A percentile compares a stretch with the other conserved stretches of the same genome.
These are phyloP conservation scores for Minunthozetes semirufus DNA, from an alignment of 2,888 invertebrate genomes.

Conservation along the genomic window DNA sequence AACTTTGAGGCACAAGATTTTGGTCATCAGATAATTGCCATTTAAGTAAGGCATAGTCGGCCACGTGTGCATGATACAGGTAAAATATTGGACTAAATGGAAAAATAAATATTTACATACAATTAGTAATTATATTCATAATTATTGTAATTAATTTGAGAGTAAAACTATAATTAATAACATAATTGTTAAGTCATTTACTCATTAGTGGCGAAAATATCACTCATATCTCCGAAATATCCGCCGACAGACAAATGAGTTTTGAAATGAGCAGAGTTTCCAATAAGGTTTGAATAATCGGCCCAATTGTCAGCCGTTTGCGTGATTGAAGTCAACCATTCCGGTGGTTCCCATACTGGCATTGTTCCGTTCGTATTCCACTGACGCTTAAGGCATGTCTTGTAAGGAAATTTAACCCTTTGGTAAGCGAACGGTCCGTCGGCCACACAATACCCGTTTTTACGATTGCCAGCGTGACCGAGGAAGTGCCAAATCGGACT, in stretches of 20 bases:
- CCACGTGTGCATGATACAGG: not conserved
- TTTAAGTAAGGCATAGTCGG: not conserved
- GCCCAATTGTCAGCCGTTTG: not conserved
- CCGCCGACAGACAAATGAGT: constrained; percentile 10
- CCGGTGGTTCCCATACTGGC: constrained; percentile 1
- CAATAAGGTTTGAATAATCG: not conserved
- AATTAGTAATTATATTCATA: too few species aligned
- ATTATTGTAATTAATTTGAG: too few species aligned
- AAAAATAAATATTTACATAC: too few species aligned
- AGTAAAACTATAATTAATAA: too few species aligned
- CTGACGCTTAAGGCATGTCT: not conserved
- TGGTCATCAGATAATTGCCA: constrained; percentile 5
- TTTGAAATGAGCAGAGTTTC: constrained; percentile 5
- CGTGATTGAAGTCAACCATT: not conserved
- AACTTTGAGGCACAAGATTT: not conserved
- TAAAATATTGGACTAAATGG: constrained; percentile 2
- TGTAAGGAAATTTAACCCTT: not conserved
- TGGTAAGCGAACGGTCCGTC: constrained; percentile 1
- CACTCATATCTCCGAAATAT: not conserved
- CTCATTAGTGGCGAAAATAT: constrained; percentile 2
- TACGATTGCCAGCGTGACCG: not conserved
- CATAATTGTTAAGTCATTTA: not conserved
- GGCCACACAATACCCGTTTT: not conserved
- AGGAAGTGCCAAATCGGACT: not conserved
- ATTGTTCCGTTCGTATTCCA: constrained; percentile 15